Conservation (phyloP, 1,140 invertebrate species). For the Episyrphus balteatus region DNA sequence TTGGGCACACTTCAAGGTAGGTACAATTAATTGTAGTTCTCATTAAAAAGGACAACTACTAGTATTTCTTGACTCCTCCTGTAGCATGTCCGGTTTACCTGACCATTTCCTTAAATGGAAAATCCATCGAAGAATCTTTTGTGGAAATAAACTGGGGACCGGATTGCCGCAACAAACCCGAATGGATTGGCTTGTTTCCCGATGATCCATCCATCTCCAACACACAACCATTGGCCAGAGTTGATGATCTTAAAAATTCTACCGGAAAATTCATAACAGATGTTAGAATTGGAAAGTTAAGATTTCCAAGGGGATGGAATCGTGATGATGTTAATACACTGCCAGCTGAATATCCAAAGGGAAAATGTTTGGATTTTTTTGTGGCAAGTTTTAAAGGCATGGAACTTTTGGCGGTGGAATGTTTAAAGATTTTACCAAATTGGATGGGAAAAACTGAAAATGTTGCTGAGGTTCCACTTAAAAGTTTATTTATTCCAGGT, state of each 20-base stretch:
- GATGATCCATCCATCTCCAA: slow-evolving; percentile 23
- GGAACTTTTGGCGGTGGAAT: slow-evolving; percentile 41
- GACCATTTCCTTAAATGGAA: slow-evolving; percentile 20
- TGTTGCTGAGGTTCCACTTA: slow-evolving; percentile 18
- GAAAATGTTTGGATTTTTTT: slow-evolving; percentile 38
- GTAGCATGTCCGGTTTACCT: slow-evolving; percentile 25
- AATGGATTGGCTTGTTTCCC: slow-evolving; percentile 29
- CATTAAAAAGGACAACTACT: too few species aligned
- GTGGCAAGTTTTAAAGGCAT: slow-evolving; percentile 43
- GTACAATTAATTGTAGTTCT: too few species aligned
- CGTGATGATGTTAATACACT: slow-evolving; percentile 20
- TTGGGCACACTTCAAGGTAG: too few species aligned
- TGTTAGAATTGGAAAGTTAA: slow-evolving; percentile 38
- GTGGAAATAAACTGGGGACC: slow-evolving; percentile 45
- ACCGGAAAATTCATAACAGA: slow-evolving; percentile 38
- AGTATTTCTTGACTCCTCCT: too few species aligned
- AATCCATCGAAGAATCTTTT: slow-evolving; percentile 36
- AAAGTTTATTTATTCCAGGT: slow-evolving; percentile 27
- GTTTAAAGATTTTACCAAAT: slow-evolving; percentile 48
- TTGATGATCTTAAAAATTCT: slow-evolving; percentile 17
- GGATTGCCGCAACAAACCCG: slow-evolving; percentile 31
- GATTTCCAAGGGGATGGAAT: slow-evolving; percentile 42
- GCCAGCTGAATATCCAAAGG: slow-evolving; percentile 16
- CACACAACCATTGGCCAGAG: slow-evolving; percentile 21
- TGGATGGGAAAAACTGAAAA: slow-evolving; percentile 51